Evolutionary conservation across 2,797 vertebrate genomes (phyloP), one percentile per base, ranked within the genome.

Genomic region (Peromyscus attwateri): DNA sequence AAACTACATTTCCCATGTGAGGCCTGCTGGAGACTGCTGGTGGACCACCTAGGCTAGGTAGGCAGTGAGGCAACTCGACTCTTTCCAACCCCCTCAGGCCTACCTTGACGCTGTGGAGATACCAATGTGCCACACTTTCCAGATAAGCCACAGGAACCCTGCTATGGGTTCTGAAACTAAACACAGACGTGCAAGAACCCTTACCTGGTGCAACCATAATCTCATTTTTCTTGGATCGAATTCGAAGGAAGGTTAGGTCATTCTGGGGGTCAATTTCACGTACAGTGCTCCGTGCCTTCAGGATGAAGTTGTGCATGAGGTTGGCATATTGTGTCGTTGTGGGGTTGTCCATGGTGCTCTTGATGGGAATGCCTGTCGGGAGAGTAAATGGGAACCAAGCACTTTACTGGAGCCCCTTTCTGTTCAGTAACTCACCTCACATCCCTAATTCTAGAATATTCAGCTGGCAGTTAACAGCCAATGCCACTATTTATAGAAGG

Each of bases 151-250:
- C 23, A n/a, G 40, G 68, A 29, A 71, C 62, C 19, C 13, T 55
- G 73, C 81, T n/a, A 34, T 40, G 92, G 7, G 52, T n/a, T 68
- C 89, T 77, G 52, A 21, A 57, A 27, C 60, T 27, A 91, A 62
- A 19, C 23, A 3, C 64, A 10, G 40, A 57, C 27, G 16, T 1
- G 12, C 13, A 64, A 95, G 68, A 66, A 71, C 71, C 34, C 90
- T 98, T 98, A 99, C 99, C 99, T 98, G 99, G 99, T 70, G 99
- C 99, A 57, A 99, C 99, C 99, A 99, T 99, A 98, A 99, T 99
- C 97, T 99, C 99, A 0, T 99, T 99, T 98, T 99, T 99, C 99
- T 99, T 99, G 98, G 99, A 99, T 94, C 99, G 99, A 96, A 99
- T 98, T 0, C 99, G 98, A 88, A 99, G 99, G 98, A 99, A 99